Percentiles rank a stretch among this genome's conserved stretches.
Evolutionary conservation across 1,140 invertebrate genomes (phyloP).

Genomic region (Pomacea maculata): DNA sequence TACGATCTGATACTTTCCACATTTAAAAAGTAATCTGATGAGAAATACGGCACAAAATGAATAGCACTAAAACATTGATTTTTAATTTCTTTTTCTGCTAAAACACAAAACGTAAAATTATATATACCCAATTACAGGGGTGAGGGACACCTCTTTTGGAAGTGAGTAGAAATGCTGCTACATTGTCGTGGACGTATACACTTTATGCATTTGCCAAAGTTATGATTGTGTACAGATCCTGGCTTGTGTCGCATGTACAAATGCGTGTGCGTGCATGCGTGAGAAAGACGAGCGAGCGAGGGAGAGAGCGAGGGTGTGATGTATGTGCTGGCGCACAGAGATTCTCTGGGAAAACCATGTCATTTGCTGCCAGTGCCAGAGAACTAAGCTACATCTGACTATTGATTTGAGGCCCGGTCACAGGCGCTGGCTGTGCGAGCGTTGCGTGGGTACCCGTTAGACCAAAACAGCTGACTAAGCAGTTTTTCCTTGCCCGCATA

Average conservation of each 20-base stretch:
- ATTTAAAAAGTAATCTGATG: no score
- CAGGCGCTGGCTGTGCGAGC: neutral
- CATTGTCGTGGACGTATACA: no score
- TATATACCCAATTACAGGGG: no score
- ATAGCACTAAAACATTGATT: no score
- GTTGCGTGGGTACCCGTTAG: slow-evolving; percentile 3
- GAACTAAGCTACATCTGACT: slow-evolving; percentile 2
- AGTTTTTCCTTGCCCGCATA: neutral
- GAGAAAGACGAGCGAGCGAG: neutral
- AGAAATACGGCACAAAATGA: no score
- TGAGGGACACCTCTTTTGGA: no score
- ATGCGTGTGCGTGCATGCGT: slow-evolving; percentile 6
- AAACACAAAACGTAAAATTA: no score
- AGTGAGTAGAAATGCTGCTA: no score
- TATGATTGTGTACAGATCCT: neutral
- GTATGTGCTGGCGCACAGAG: neutral
- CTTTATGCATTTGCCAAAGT: no score
- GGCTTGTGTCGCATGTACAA: neutral
- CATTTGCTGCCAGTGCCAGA: neutral
- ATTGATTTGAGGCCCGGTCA: slow-evolving; percentile 4
- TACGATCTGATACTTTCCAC: no score
- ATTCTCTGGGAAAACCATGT: slow-evolving; percentile 20
- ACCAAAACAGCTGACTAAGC: slow-evolving; percentile 2
- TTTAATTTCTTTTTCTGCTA: no score
- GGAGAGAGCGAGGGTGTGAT: neutral